A percentile compares a stretch with the other conserved stretches of the same genome.
phyloP scores from a whole-genome alignment of 2,797 vertebrate genomes.

The Odontamblyopus lacepedii region DNA sequence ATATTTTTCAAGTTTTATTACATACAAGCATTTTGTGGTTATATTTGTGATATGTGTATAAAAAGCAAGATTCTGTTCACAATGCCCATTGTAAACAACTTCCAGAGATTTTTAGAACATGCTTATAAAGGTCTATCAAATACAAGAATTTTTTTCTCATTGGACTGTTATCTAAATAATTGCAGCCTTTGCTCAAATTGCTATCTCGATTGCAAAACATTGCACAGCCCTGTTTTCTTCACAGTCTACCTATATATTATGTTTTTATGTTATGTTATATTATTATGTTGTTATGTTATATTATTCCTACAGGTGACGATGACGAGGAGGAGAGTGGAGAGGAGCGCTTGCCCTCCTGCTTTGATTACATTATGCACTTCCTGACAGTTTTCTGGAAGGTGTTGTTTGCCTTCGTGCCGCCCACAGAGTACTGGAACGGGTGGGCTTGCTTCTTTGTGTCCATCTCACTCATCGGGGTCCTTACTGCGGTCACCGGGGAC shows the following conservation, averaged over 20 bases:
- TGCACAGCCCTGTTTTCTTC: background rate
- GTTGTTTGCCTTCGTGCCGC: constrained; percentile 88
- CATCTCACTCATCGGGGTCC: constrained; percentile 83
- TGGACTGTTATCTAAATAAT: no score
- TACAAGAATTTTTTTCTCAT: no score
- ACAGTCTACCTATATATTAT: background rate
- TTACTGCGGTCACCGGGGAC: constrained; percentile 87
- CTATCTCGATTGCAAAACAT: no score
- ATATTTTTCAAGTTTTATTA: no score
- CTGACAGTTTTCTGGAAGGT: constrained; percentile 90
- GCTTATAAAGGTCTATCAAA: no score
- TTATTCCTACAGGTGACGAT: constrained; percentile 78
- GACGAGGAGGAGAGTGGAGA: constrained; percentile 87
- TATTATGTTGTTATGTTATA: constrained; percentile 7
- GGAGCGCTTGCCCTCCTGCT: constrained; percentile 86
- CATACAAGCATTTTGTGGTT: no score
- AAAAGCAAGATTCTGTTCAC: no score
- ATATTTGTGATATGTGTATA: no score
- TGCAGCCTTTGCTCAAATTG: no score
- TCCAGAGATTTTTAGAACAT: no score
- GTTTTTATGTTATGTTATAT: constrained; percentile 5
- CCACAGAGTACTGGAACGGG: constrained; percentile 90
- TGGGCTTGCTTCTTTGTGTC: constrained; percentile 89
- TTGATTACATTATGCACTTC: constrained; percentile 92
- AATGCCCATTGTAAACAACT: no score